Evolutionary conservation across 2,888 invertebrate genomes (phyloP).

Genomic region (Sylvicola cinctus): DNA sequence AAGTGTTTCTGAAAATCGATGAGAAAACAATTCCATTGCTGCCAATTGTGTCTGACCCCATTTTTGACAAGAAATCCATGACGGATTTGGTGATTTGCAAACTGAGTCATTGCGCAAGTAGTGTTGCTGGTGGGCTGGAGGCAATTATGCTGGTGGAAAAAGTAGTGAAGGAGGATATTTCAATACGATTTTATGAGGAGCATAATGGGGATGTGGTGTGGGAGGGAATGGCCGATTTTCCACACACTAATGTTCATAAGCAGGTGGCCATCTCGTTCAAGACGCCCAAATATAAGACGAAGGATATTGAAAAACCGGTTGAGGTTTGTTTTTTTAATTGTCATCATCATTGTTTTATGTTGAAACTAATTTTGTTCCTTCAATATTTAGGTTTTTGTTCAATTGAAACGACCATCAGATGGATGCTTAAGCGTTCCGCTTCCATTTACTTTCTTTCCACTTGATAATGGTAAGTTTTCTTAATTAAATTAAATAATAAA

Average conservation of each 20-base stretch:
- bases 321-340: constrained; percentile 10
- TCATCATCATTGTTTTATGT: background rate
- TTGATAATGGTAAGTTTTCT: constrained; percentile 16
- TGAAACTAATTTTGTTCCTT: background rate
- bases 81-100: constrained; percentile 34
- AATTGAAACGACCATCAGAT: constrained; percentile 45
- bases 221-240: constrained; percentile 32
- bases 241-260: constrained; percentile 33
- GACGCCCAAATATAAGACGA: constrained; percentile 22
- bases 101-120: constrained; percentile 30
- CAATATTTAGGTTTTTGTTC: constrained; percentile 29
- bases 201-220: constrained; percentile 27
- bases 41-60: constrained; percentile 35
- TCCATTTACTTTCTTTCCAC: constrained; percentile 41
- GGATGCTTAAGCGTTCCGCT: constrained; percentile 40
- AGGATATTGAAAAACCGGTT: constrained; percentile 26
- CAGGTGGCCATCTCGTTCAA: constrained; percentile 26
- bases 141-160: constrained; percentile 38
- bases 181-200: constrained; percentile 34
- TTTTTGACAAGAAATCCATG: constrained; percentile 38
- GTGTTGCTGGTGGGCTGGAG: constrained; percentile 32
- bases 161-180: constrained; percentile 29
- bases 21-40: constrained; percentile 27
- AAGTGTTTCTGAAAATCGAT: constrained; percentile 31
- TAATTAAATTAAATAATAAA: no score